Evolutionary conservation across 2,113 vertebrate genomes (phyloP), one percentile per base, ranked within the genome.

Genomic region (Axis porcinus): DNA sequence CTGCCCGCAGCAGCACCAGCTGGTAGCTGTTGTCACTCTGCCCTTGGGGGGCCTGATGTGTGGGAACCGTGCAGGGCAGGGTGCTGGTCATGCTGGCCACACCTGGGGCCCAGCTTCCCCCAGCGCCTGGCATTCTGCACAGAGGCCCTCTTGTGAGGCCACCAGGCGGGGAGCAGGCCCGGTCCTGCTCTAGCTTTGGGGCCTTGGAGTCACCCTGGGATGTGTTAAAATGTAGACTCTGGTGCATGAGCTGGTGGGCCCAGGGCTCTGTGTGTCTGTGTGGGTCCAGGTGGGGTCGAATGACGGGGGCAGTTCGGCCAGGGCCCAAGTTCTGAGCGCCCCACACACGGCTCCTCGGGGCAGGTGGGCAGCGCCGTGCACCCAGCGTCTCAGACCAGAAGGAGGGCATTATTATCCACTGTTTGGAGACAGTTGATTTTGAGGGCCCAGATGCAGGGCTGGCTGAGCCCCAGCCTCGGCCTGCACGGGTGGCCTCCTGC

Each of bases 291-390:
- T 14, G 33, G 43, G n/a, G 30, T 16, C 1, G 0, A 30, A 12
- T 7, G 86, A 47, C 2, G 1, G n/a, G 27, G 43, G n/a, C 30
- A 52, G 45, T 17, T 30, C 45, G 43, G 58, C 78, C 89, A 3
- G 17, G n/a, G 57, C 27, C 40, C 1, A 5, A 27, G 13, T 78
- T 33, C 58, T 21, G 17, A 27, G 33, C 14, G 7, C 50, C 15
- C 4, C 0, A 25, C 84, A 10, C 47, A 21, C 0, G 6, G 16
- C n/a, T 36, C 1, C 89, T 60, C 15, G 1, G 16, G 47, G 76
- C 23, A 45, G 43, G 19, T 2, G 58, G 74, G 30, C 79, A n/a
- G 79, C 1, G 1, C n/a, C 16, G 2, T 1, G 1, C 4, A 14
- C 54, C n/a, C 16, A 55, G 82, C 14, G 0, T 40, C 82, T 27